Evolutionary conservation across 53 echinoderm and acorn worm genomes (phyloP), one percentile per base, ranked within the genome.

Genomic region (Holothuria scabra): DNA sequence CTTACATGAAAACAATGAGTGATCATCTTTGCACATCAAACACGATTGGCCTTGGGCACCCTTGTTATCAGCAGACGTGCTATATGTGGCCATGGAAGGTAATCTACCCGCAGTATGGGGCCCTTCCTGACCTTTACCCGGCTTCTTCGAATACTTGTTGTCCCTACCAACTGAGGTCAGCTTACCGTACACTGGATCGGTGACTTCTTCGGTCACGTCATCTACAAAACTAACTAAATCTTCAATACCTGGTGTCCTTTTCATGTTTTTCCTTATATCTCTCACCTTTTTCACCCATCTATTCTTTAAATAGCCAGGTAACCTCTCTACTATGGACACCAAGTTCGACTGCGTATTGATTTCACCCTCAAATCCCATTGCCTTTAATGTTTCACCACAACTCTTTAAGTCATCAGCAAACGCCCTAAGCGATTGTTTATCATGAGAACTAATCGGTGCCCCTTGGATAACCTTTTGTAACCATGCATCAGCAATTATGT

Each of bases 401-500:
- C 76, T 30, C 30, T 78, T 68, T 26, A 89, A 65, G 26, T 84
- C 79, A 85, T 85, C 89, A 12, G 89, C 89, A 65, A 64, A 85
- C 49, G 76, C 84, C 64, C 84, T 56, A 12, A 89, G 78, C 11
- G 33, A 70, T 20, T 61, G 52, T 35, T 55, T 59, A 25, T 78
- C 66, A 76, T 76, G 35, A n/a, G 55, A 35, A 19, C 11, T 21
- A 59, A 81, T 82, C 12, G 28, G 31, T 20, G 74, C 33, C 58
- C 90, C 75, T 25, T 48, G 48, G 48, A 83, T 71, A 56, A 82
- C 82, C 46, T 60, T 79, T n/a, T 74, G 60, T 14, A 86, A 49
- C 90, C 90, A 90, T 8, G 86, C 82, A 49, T 76, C 82, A 5
- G 85, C 79, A 55, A 90, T 90, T 37, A 46, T 64, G 34, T 86